These are phyloP conservation scores for Gambusia affinis DNA, from an alignment of 2,113 vertebrate genomes.

Conservation along the genomic window DNA sequence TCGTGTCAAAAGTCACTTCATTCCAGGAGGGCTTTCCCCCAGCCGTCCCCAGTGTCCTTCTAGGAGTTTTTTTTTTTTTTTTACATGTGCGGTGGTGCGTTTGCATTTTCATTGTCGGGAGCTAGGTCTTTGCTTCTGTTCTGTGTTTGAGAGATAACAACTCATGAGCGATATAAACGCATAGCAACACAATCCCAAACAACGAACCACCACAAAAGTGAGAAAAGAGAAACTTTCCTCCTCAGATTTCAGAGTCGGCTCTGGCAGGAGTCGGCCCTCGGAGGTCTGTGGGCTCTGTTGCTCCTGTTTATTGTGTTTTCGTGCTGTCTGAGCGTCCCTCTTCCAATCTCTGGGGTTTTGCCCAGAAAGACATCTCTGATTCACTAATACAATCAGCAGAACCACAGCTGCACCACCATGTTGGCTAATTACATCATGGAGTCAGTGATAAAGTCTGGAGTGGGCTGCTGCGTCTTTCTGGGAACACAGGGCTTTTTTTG, in stretches of 20 bases:
- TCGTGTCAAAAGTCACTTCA: slow-evolving; percentile 75
- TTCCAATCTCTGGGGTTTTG: slow-evolving; percentile 66
- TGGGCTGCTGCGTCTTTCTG: slow-evolving; percentile 71
- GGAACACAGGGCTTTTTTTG: slow-evolving; percentile 59
- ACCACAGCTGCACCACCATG: slow-evolving; percentile 72
- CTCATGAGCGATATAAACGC: slow-evolving; percentile 55
- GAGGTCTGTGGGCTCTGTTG: slow-evolving; percentile 38
- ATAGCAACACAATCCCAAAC: slow-evolving; percentile 1
- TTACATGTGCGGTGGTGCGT: slow-evolving; percentile 38
- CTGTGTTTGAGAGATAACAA: slow-evolving; percentile 58
- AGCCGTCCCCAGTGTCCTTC: slow-evolving; percentile 51
- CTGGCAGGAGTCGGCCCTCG: slow-evolving; percentile 25
- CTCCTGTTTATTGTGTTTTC: slow-evolving; percentile 62
- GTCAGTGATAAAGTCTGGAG: slow-evolving; percentile 75
- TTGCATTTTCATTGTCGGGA: slow-evolving; percentile 44
- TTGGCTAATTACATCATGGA: slow-evolving; percentile 76
- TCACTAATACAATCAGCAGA: slow-evolving; percentile 73
- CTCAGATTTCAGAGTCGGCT: slow-evolving; percentile 36
- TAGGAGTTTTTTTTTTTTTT: slow-evolving; percentile 49
- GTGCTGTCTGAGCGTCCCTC: slow-evolving; percentile 36
- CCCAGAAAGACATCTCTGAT: slow-evolving; percentile 65
- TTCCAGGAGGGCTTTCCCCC: slow-evolving; percentile 39
- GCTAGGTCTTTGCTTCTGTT: slow-evolving; percentile 22
- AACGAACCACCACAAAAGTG: slow-evolving; percentile 4
- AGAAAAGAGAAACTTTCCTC: slow-evolving; percentile 32